Conservation (phyloP, 2,797 vertebrate species). For the Carcharodon carcharias region DNA sequence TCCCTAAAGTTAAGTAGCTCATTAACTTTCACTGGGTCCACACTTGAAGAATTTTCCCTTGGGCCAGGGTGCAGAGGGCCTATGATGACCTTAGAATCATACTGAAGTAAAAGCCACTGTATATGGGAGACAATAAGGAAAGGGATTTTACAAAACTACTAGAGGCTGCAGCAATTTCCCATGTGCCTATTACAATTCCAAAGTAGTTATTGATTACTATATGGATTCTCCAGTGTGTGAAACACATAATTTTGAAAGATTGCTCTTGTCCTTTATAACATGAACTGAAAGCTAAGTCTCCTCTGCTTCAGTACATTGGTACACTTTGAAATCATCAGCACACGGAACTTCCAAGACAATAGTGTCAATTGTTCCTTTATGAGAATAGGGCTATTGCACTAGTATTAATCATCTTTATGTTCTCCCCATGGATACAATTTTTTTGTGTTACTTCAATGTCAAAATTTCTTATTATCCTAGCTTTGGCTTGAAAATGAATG, state of each 20-base stretch:
- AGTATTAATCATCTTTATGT: constrained; percentile 21
- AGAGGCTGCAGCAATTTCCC: background rate
- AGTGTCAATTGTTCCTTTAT: background rate
- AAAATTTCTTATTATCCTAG: background rate
- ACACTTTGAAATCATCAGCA: background rate
- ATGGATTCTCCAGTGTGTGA: background rate
- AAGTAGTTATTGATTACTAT: background rate
- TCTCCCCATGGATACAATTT: background rate
- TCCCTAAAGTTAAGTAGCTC: background rate
- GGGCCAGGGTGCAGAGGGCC: background rate
- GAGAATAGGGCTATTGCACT: background rate
- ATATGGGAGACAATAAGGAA: background rate
- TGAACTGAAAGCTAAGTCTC: background rate
- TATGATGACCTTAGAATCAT: background rate
- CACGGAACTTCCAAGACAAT: background rate
- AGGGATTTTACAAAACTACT: background rate
- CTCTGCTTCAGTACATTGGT: background rate
- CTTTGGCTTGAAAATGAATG: constrained; percentile 8
- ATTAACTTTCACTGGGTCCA: background rate
- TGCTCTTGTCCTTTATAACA: background rate
- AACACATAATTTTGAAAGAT: background rate
- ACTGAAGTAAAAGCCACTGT: background rate
- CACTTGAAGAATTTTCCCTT: background rate
- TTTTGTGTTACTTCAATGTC: background rate
- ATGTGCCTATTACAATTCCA: background rate